Conservation (phyloP, 1,140 invertebrate species). For the Polyergus mexicanus region DNA sequence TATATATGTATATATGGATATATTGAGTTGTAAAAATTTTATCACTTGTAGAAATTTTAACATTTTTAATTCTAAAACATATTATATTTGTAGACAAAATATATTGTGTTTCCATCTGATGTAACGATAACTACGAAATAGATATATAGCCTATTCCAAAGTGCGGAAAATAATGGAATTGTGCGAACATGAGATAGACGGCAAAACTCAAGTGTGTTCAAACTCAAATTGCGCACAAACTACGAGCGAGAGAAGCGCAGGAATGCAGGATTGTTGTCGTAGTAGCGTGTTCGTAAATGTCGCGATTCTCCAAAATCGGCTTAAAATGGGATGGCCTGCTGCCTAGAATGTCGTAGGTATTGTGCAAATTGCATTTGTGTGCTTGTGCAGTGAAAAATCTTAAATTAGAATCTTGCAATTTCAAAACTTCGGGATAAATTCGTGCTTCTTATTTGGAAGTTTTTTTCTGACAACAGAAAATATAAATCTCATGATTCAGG, state of each 20-base stretch:
- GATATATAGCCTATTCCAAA: conserved; percentile 1
- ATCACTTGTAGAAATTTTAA: background rate
- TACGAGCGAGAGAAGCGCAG: background rate
- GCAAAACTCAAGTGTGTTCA: conserved; percentile 45
- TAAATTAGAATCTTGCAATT: conserved; percentile 10
- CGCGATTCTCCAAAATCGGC: conserved; percentile 47
- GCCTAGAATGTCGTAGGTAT: background rate
- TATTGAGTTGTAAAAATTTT: background rate
- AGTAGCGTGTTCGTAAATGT: conserved; percentile 37
- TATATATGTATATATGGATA: background rate
- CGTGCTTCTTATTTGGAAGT: background rate
- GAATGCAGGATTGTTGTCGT: conserved; percentile 12
- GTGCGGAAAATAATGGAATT: conserved; percentile 48
- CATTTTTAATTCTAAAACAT: background rate
- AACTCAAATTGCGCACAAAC: conserved; percentile 49
- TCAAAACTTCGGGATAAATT: background rate
- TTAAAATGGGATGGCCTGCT: conserved; percentile 39
- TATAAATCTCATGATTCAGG: background rate
- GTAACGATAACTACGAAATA: conserved; percentile 2
- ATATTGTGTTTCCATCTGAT: conserved; percentile 12
- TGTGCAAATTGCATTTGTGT: background rate
- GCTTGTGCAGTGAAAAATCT: background rate
- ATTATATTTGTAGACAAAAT: background rate
- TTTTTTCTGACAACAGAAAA: background rate
- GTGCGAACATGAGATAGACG: conserved; percentile 38